These are phyloP conservation scores for Sebastes taczanowskii DNA, from an alignment of 2,797 vertebrate species.

Conservation along the genomic window DNA sequence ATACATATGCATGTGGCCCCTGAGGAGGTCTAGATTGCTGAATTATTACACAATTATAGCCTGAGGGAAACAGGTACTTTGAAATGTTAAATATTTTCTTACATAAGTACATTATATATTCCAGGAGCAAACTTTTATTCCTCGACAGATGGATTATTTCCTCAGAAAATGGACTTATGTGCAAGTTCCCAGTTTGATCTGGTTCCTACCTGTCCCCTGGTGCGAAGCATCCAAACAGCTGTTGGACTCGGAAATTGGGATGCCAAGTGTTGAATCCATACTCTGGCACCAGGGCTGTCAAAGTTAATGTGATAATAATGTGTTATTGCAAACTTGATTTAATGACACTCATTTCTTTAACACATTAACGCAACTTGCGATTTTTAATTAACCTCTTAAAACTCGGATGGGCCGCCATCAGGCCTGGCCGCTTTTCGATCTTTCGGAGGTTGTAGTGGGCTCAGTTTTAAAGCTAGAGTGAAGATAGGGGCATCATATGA, in stretches of 20 bases:
- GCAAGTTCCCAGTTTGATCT: conserved; percentile 63
- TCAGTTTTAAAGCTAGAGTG: too few relatives aligned
- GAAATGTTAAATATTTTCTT: conserved; percentile 58
- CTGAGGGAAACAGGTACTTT: conserved; percentile 50
- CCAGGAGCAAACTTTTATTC: conserved; percentile 49
- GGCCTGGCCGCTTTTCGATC: too few relatives aligned
- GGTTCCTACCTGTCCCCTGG: conserved; percentile 44
- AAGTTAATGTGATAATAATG: too few relatives aligned
- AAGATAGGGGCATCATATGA: too few relatives aligned
- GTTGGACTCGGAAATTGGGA: conserved; percentile 57
- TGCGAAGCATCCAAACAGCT: conserved; percentile 64
- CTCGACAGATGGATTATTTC: conserved; percentile 66
- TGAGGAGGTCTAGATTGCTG: conserved; percentile 29
- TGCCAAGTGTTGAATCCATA: conserved; percentile 44
- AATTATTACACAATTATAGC: conserved; percentile 51
- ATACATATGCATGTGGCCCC: conserved; percentile 57
- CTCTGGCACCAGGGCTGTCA: not conserved
- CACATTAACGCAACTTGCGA: too few relatives aligned
- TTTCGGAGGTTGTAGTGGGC: too few relatives aligned
- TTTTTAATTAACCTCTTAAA: too few relatives aligned
- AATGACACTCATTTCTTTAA: too few relatives aligned
- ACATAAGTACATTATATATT: conserved; percentile 49
- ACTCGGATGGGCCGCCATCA: too few relatives aligned
- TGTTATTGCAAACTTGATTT: too few relatives aligned
- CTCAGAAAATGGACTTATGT: conserved; percentile 33